Evolutionary conservation across 1,140 invertebrate genomes (phyloP).

Genomic region (Bombyx mori): DNA sequence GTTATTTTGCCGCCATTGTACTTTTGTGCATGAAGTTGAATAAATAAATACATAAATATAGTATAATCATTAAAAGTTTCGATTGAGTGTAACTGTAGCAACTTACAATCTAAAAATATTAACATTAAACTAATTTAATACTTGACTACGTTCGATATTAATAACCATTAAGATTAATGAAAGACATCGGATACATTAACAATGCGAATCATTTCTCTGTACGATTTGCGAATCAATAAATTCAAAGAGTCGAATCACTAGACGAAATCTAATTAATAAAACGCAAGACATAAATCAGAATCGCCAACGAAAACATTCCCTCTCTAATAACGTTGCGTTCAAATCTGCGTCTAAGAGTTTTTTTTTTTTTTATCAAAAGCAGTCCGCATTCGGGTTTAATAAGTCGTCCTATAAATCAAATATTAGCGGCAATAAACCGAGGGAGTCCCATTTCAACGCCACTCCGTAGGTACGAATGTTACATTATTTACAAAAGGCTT

Average conservation of each 20-base stretch:
- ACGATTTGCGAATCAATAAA: background rate
- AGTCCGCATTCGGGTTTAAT: slow-evolving; percentile 14
- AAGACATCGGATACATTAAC: no score
- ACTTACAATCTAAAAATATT: no score
- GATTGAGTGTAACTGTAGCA: no score
- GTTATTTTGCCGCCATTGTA: no score
- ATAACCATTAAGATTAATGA: no score
- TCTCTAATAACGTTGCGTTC: slow-evolving; percentile 1
- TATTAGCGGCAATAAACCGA: slow-evolving; percentile 27
- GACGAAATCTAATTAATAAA: background rate
- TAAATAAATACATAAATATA: no score
- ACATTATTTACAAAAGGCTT: slow-evolving; percentile 11
- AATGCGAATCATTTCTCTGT: background rate
- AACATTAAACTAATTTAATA: no score
- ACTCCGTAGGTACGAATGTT: slow-evolving; percentile 2
- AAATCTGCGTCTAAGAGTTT: slow-evolving; percentile 11
- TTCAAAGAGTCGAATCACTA: background rate
- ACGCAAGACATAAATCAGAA: slow-evolving; percentile 3
- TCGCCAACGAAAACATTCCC: slow-evolving; percentile 2
- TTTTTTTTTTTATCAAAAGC: slow-evolving; percentile 17
- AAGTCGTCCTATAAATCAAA: slow-evolving; percentile 31
- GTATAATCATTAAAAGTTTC: no score
- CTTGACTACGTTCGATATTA: no score
- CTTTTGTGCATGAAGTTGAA: no score
- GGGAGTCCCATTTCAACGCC: slow-evolving; percentile 6